These are phyloP conservation scores for Hirtodrosophila duncani DNA, from an alignment of 2,888 invertebrate species.

Conservation along the genomic window DNA sequence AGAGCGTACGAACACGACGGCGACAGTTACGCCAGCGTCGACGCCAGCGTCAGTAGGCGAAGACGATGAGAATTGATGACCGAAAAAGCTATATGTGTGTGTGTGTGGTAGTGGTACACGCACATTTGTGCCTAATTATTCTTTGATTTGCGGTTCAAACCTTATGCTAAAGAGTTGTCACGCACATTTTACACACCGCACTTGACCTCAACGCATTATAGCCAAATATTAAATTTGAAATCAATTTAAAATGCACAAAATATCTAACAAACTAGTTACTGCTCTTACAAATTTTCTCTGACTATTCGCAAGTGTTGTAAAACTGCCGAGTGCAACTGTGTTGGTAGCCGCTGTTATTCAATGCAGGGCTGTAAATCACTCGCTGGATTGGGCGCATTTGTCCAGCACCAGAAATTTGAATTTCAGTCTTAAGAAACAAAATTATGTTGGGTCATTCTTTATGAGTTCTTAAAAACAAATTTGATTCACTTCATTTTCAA, in stretches of 20 bases:
- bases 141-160: conserved; percentile 38
- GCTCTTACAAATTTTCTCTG: conserved; percentile 52
- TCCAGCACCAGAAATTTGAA: no score
- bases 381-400: no score
- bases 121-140: conserved; percentile 31
- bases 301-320: no score
- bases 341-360: no score
- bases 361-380: no score
- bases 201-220: conserved; percentile 19
- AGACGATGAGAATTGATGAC: conserved; percentile 45
- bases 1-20: conserved; percentile 48
- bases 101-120: conserved; percentile 40
- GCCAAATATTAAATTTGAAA: conserved; percentile 39
- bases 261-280: conserved; percentile 47
- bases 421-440: no score
- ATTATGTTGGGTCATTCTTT: no score
- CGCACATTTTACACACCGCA: conserved; percentile 45
- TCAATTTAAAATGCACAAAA: conserved; percentile 39
- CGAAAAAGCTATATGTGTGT: conserved; percentile 56
- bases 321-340: no score
- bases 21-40: conserved; percentile 53
- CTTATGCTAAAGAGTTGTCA: conserved; percentile 25
- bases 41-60: conserved; percentile 50
- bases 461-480: no score
- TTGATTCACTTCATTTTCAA: no score